These are phyloP conservation scores for Larimichthys crocea DNA, from an alignment of 2,113 vertebrate genomes.

Conservation along the genomic window DNA sequence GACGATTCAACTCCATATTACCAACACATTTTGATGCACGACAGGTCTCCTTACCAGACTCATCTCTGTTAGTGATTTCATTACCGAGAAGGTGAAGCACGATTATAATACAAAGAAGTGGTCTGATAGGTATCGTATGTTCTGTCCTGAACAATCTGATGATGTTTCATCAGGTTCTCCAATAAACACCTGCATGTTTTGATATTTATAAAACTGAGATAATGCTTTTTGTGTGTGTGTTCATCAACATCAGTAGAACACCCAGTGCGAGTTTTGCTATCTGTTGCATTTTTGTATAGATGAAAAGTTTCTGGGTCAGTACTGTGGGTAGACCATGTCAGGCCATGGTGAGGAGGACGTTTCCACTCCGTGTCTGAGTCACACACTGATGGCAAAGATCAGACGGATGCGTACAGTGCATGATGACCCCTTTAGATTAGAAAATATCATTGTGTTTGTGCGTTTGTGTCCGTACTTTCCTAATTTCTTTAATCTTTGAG, in stretches of 20 bases:
- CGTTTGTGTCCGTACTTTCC: slow-evolving; percentile 4
- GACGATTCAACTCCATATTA: not conserved
- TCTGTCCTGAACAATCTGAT: not conserved
- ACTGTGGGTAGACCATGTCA: slow-evolving; percentile 28
- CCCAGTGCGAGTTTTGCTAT: slow-evolving; percentile 38
- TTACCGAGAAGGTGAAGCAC: not conserved
- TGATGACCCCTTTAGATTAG: slow-evolving; percentile 82
- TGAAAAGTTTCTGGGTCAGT: slow-evolving; percentile 66
- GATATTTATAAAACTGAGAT: not conserved
- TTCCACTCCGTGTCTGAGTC: slow-evolving; percentile 42
- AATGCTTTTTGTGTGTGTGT: not conserved
- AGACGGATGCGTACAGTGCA: slow-evolving; percentile 1
- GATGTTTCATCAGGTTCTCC: slow-evolving; percentile 15
- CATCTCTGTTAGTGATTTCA: not conserved
- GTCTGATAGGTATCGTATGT: not conserved
- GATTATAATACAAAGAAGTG: not conserved
- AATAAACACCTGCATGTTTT: not conserved
- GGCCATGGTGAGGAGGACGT: slow-evolving; percentile 48
- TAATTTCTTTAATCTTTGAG: not conserved
- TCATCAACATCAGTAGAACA: slow-evolving; percentile 27
- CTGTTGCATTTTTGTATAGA: slow-evolving; percentile 50
- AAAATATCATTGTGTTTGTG: slow-evolving; percentile 6
- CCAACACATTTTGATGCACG: slow-evolving; percentile 6
- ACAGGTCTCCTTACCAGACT: not conserved
- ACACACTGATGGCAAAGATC: slow-evolving; percentile 43